Conservation (phyloP, 2,113 vertebrate species). For the Camarhynchus parvulus region DNA sequence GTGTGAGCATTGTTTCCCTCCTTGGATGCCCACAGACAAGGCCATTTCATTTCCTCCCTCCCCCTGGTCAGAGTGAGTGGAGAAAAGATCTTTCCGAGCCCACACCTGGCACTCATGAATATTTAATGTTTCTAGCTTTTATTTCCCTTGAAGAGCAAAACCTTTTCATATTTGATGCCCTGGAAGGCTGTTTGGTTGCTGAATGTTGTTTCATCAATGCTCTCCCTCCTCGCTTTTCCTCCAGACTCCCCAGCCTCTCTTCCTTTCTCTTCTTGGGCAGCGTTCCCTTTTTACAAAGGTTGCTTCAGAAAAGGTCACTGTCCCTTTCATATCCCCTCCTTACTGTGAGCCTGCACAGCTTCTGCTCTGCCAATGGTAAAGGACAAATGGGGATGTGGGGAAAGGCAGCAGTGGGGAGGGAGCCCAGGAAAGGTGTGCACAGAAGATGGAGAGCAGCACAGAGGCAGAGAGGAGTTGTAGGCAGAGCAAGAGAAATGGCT, state of each 20-base stretch:
- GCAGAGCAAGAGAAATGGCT: neutral
- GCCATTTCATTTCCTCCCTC: neutral
- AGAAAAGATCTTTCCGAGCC: neutral
- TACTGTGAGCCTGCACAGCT: constrained; percentile 53
- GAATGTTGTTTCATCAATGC: constrained; percentile 24
- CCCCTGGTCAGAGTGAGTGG: neutral
- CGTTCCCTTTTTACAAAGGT: neutral
- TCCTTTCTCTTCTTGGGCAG: constrained; percentile 32
- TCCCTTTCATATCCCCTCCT: constrained; percentile 58
- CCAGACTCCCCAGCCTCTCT: neutral
- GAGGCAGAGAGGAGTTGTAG: neutral
- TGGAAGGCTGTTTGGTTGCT: constrained; percentile 29
- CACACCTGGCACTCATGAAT: constrained; percentile 52
- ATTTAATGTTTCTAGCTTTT: constrained; percentile 61
- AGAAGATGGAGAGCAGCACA: neutral
- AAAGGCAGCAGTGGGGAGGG: neutral
- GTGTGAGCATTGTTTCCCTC: neutral
- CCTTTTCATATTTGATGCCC: constrained; percentile 64
- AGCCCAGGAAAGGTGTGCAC: neutral
- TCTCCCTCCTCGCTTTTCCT: neutral
- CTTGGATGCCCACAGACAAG: neutral
- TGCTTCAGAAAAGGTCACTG: constrained; percentile 66
- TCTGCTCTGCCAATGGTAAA: constrained; percentile 22
- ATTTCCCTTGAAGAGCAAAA: constrained; percentile 46
- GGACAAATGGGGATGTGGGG: neutral